phyloP scores from a whole-genome alignment of 2,888 invertebrate genomes.

The Lysandra bellargus region DNA sequence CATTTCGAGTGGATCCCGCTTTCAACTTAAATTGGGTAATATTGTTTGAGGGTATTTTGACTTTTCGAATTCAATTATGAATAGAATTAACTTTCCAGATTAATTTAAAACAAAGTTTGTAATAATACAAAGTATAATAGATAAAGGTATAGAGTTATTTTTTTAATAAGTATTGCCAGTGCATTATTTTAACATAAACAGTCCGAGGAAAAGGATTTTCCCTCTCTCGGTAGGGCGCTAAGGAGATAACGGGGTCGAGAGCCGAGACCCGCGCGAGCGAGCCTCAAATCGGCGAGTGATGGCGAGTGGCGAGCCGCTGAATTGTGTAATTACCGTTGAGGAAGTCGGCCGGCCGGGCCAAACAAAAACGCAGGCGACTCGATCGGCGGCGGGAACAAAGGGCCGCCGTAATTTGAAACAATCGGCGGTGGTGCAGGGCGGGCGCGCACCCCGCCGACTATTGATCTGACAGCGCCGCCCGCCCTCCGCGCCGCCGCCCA shows the following conservation, averaged over 20 bases:
- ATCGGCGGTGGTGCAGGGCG: slow-evolving; percentile 76
- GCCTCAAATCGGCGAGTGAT: slow-evolving; percentile 60
- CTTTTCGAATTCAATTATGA: neutral
- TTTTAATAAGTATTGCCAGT: neutral
- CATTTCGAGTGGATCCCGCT: neutral
- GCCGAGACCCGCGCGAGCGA: slow-evolving; percentile 38
- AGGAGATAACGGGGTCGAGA: neutral
- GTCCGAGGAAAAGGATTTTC: neutral
- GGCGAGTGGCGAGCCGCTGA: slow-evolving; percentile 60
- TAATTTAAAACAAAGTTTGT: neutral
- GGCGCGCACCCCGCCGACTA: slow-evolving; percentile 75
- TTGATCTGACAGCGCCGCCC: slow-evolving; percentile 70
- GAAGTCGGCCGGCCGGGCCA: slow-evolving; percentile 74
- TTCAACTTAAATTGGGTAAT: slow-evolving; percentile 12
- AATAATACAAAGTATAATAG: neutral
- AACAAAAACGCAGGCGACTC: slow-evolving; percentile 76
- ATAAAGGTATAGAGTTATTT: neutral
- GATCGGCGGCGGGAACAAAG: slow-evolving; percentile 78
- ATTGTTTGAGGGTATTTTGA: slow-evolving; percentile 15
- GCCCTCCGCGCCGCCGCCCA: slow-evolving; percentile 47
- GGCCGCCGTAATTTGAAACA: slow-evolving; percentile 78
- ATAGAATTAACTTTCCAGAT: neutral
- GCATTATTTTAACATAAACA: neutral
- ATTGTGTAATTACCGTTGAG: slow-evolving; percentile 78
- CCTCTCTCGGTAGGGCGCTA: neutral